Base-by-base conservation (phyloP, 2,888 invertebrate genomes). In the Blastobasis adustella region DNA sequence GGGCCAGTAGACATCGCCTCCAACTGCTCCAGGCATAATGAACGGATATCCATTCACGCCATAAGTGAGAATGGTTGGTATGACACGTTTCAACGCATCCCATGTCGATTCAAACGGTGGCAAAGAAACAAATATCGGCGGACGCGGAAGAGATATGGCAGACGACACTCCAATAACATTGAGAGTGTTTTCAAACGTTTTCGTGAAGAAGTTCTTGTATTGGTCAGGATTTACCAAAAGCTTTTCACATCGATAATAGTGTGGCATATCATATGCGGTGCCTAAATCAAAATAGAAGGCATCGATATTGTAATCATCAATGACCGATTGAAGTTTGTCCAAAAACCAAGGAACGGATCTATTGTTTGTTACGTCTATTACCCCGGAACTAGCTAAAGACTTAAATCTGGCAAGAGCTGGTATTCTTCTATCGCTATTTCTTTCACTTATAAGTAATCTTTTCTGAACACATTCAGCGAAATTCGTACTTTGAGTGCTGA, bases 11-110 rank as follows among this genome's bases (percentile, higher is more conserved):
- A 93, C 94, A 65, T 97, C 96, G 0, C 97, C 98, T 0, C 98
- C 98, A 0, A 98, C 96, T 5, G 97, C 95, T 0, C 98, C 98
- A 0, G 98, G 96, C 89, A 98, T 93, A 45, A 98, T 91, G 66
- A 98, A 98, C 0, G 97, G 97, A 79, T 95, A 98, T 0, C 98
- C 98, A 49, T 96, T 92, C 36, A 98, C 91, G 0, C 98, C 97
- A 61, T 98, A 94, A 0, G 94, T 95, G 36, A 97, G 79, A 53
- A 96, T 93, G 0, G 96, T 95, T 0, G 98, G 96, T 62, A 98
- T 94, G 0, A 98, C 92, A 6, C 93, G 91, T 56, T 92, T 90
- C 10, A 97, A 82, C 0, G 96, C 96, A 49, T 93, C 92, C 98
- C 98, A 98, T 0, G 94, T 93, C 0, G 97, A 96, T 55, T 95